These are phyloP conservation scores for Novumbra hubbsi DNA, from an alignment of 2,797 vertebrate species.

Conservation along the genomic window DNA sequence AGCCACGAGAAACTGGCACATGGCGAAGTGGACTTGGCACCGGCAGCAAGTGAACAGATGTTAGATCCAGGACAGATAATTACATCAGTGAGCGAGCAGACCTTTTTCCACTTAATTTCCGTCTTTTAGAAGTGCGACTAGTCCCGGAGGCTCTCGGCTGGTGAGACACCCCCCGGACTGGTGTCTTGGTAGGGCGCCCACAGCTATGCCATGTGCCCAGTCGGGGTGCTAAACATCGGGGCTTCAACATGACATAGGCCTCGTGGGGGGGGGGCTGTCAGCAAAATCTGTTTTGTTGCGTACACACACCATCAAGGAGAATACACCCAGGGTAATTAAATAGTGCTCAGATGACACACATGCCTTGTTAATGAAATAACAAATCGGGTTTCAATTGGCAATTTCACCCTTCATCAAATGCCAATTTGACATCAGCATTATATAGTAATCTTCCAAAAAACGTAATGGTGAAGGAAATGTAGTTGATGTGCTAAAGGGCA, in stretches of 20 bases:
- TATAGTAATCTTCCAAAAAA: background rate
- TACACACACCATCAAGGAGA: constrained; percentile 37
- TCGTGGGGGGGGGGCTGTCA: constrained; percentile 47
- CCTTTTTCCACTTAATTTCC: constrained; percentile 82
- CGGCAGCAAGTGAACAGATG: constrained; percentile 73
- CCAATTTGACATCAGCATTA: constrained; percentile 4
- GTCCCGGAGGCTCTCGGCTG: constrained; percentile 60
- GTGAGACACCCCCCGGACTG: constrained; percentile 59
- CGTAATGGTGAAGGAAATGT: background rate
- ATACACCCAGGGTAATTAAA: constrained; percentile 33
- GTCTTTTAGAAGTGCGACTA: constrained; percentile 78
- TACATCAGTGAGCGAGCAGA: constrained; percentile 81
- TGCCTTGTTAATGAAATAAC: constrained; percentile 25
- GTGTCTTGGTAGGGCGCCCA: constrained; percentile 61
- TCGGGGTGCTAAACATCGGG: constrained; percentile 55
- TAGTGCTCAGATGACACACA: constrained; percentile 16
- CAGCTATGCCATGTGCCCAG: constrained; percentile 36
- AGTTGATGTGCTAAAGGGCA: background rate
- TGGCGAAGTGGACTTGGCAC: constrained; percentile 75
- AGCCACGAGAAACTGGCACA: constrained; percentile 70
- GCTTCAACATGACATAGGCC: constrained; percentile 57
- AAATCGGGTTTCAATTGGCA: constrained; percentile 19
- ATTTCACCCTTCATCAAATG: constrained; percentile 9
- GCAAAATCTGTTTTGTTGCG: constrained; percentile 41
- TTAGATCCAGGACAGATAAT: constrained; percentile 84